Percentiles rank a stretch among this genome's conserved stretches.
Evolutionary conservation across 2,888 invertebrate species (phyloP).

Genomic region (Chrysomela aeneicollis): DNA sequence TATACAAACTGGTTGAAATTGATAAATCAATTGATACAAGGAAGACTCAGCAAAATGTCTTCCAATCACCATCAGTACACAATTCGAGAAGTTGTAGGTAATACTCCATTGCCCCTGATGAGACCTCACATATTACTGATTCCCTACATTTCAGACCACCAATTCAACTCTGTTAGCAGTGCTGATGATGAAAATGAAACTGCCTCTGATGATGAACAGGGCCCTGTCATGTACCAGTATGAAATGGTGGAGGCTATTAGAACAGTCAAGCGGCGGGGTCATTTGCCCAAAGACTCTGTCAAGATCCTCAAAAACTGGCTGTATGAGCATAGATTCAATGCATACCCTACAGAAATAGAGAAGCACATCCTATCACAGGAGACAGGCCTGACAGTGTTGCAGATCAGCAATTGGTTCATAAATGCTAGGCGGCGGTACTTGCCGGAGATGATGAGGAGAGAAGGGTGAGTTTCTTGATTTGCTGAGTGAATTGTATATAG

Average conservation of each 20-base stretch:
- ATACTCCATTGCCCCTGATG: constrained; percentile 1
- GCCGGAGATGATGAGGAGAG: constrained; percentile 60
- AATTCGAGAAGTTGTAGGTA: constrained; percentile 37
- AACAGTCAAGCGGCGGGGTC: constrained; percentile 55
- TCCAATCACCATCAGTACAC: constrained; percentile 34
- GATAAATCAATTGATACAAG: not conserved
- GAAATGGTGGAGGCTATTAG: constrained; percentile 43
- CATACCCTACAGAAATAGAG: constrained; percentile 61
- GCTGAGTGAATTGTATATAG: not conserved
- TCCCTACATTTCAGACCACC: constrained; percentile 35
- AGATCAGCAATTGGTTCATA: constrained; percentile 62
- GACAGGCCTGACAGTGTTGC: constrained; percentile 59
- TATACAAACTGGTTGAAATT: not conserved
- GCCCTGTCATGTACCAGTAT: constrained; percentile 49
- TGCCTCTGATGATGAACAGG: constrained; percentile 51
- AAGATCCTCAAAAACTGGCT: constrained; percentile 60
- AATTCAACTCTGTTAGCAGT: constrained; percentile 51
- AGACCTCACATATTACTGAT: not conserved
- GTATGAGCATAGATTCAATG: constrained; percentile 60
- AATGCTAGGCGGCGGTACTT: constrained; percentile 57
- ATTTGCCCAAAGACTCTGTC: constrained; percentile 59
- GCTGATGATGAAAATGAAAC: constrained; percentile 53
- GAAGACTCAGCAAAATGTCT: constrained; percentile 25
- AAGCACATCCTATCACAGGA: constrained; percentile 59
- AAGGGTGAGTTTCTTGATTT: constrained; percentile 47